These are phyloP conservation scores for Neogobius melanostomus DNA, from an alignment of 2,113 vertebrate species.

Conservation along the genomic window DNA sequence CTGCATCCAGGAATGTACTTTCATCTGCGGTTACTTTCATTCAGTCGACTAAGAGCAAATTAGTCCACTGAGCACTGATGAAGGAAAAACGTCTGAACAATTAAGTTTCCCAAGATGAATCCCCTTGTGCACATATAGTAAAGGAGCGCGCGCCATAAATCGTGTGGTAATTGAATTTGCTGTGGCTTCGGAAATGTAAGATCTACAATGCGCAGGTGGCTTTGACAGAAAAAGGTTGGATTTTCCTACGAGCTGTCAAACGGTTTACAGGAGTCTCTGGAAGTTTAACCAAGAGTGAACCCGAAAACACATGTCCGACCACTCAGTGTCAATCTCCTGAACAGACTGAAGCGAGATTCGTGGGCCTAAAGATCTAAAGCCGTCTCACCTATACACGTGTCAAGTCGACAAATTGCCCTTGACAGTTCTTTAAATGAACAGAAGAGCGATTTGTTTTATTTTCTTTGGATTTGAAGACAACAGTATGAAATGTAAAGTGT, in stretches of 20 bases:
- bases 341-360: slow-evolving; percentile 15
- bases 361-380: slow-evolving; percentile 1
- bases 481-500: no score
- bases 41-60: background rate
- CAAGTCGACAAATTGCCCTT: slow-evolving; percentile 10
- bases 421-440: background rate
- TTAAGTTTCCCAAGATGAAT: background rate
- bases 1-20: slow-evolving; percentile 32
- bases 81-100: background rate
- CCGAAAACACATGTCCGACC: slow-evolving; percentile 34
- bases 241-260: slow-evolving; percentile 36
- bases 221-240: slow-evolving; percentile 10
- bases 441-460: no score
- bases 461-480: no score
- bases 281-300: slow-evolving; percentile 38
- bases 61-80: background rate
- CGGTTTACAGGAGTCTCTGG: slow-evolving; percentile 22
- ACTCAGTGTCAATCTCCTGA: slow-evolving; percentile 23
- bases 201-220: slow-evolving; percentile 43
- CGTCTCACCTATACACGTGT: background rate
- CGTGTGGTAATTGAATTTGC: slow-evolving; percentile 28
- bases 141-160: slow-evolving; percentile 22
- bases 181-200: slow-evolving; percentile 28
- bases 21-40: slow-evolving; percentile 29
- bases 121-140: background rate